phyloP scores from a whole-genome alignment of 2,797 vertebrate genomes.

The Delichon dasypus region DNA sequence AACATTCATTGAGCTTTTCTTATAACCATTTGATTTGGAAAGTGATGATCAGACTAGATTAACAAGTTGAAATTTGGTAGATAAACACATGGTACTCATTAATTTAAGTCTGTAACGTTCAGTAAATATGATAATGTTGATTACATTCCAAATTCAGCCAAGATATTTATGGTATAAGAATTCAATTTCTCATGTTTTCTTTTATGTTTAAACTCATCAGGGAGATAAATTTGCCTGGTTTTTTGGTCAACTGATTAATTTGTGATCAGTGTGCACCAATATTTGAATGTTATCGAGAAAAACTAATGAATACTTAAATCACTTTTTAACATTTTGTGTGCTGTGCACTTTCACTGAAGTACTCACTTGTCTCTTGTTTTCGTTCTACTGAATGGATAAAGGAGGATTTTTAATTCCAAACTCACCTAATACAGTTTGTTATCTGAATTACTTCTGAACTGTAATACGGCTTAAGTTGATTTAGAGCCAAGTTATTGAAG shows the following conservation, averaged over 20 bases:
- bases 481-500: constrained; percentile 28
- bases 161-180: background rate
- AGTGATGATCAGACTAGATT: background rate
- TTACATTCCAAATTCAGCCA: constrained; percentile 21
- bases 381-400: background rate
- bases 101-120: constrained; percentile 5
- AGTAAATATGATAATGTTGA: constrained; percentile 26
- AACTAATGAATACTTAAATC: background rate
- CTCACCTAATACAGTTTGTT: constrained; percentile 16
- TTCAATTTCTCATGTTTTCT: background rate
- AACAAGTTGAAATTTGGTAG: constrained; percentile 11
- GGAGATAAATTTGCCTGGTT: background rate
- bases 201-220: constrained; percentile 9
- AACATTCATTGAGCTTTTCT: background rate
- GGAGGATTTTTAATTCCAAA: background rate
- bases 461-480: background rate
- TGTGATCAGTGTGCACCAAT: background rate
- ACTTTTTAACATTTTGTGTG: background rate
- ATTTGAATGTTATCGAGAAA: background rate
- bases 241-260: constrained; percentile 21
- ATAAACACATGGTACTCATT: constrained; percentile 8
- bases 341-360: background rate
- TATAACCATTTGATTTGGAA: background rate
- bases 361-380: background rate
- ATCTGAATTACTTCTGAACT: constrained; percentile 12